Evolutionary conservation across 2,888 invertebrate species (phyloP), one percentile per base, ranked within the genome.

Genomic region (Sinohyriopsis cumingii): DNA sequence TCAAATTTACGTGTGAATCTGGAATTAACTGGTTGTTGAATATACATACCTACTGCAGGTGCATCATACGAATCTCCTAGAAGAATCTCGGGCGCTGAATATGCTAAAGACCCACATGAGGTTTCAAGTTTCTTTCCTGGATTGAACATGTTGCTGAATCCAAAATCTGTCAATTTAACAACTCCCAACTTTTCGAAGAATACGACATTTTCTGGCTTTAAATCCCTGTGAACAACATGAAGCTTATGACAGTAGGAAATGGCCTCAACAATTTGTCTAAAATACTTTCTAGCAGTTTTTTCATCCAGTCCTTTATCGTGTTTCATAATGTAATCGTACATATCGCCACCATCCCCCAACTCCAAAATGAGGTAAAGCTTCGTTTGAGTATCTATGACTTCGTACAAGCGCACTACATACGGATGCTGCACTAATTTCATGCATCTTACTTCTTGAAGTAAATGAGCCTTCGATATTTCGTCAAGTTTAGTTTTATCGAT

Each of bases 401-500:
- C 98, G 91, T 99, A 99, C 65, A 99, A 92, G 69, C 98, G 93
- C 63, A 99, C 99, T 59, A 99, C 98, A 92, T 99, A 97, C 55
- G 99, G 98, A 92, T 99, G 99, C 90, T 99, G 99, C 63, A 99
- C 99, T 84, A 99, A 92, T 91, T 99, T 99, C 98, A 99, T 99
- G 90, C 98, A 99, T 79, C 97, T 93, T 76, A 96, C 92, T 94
- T 95, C 91, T 78, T 90, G 89, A 77, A 90, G 90, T 82, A 99
- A 93, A 93, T 99, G 98, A 73, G 96, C 95, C 87, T 95, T 94
- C 24, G 98, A 98, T 59, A 97, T 94, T 85, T 97, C 96, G 91
- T 99, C 99, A 85, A 99, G 92, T 91, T 98, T 98, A 85, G 95
- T 96, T 91, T 99, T 99, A 91, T 99, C 99, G 87, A 99, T 99